Conservation (phyloP, 2,113 vertebrate species). For the Macroglossus sobrinus region DNA sequence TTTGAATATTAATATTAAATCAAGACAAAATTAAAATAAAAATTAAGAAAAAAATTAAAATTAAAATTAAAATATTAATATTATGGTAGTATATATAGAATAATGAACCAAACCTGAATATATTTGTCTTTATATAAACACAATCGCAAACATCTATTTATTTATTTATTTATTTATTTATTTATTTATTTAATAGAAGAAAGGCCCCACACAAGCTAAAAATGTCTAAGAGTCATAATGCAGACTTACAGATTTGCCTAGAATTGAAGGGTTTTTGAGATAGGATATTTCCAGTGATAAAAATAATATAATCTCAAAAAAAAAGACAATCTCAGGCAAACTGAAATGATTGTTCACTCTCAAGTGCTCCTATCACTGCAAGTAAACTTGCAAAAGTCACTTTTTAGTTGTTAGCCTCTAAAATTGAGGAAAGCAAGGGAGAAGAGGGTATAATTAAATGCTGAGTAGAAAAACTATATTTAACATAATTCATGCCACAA, state of each 20-base stretch:
- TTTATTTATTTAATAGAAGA: background rate
- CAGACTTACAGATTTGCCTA: background rate
- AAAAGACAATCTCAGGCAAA: background rate
- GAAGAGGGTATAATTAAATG: background rate
- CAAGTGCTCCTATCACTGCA: accelerated
- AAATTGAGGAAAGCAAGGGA: background rate
- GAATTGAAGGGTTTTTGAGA: background rate
- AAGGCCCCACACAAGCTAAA: background rate
- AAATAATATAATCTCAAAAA: background rate
- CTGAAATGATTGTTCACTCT: background rate
- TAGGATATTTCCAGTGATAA: background rate
- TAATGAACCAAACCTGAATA: background rate
- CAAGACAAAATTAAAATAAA: no score
- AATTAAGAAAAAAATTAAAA: no score
- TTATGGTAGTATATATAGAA: background rate
- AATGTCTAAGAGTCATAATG: background rate
- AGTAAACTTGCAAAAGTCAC: background rate
- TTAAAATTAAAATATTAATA: no score
- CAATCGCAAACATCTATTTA: background rate
- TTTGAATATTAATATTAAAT: no score
- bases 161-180: no score
- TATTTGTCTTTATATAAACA: background rate
- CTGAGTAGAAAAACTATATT: background rate
- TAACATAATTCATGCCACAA: background rate
- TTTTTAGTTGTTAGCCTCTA: background rate